Evolutionary conservation across 2,113 vertebrate genomes (phyloP), one percentile per base, ranked within the genome.

Genomic region (Irena cyanogastra): DNA sequence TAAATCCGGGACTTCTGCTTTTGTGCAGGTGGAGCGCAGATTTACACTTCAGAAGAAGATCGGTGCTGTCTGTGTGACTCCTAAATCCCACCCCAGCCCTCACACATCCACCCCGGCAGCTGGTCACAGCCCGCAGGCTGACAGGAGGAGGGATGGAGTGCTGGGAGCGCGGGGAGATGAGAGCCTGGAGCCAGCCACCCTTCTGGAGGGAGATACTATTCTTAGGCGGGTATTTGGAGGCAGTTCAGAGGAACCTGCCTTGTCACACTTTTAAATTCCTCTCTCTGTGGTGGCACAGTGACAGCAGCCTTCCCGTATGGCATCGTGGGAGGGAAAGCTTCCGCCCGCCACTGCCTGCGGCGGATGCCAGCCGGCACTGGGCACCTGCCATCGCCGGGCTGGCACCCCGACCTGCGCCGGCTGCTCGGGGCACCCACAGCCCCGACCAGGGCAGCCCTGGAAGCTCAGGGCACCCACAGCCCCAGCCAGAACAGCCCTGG

Each of bases 301-400:
- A 93, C 90, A 94, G 95, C 41, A 95, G 75, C 82, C 84, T 77
- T 24, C 45, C 91, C 70, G 31, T 82, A 84, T 83, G 94, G 95
- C 0, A 1, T n/a, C 3, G 78, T 94, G 95, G 92, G 92, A 93
- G 81, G 87, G 49, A 68, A 72, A 86, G 90, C 84, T 95, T 95
- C 96, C 77, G 66, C 90, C 85, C 0, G 85, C 44, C 93, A 6
- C 4, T 47, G 94, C 76, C 85, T 59, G 94, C 0, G 4, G 61
- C 5, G 37, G 94, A 37, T 54, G 30, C 90, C 89, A 79, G 26
- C 1, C 15, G 57, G 82, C 7, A 3, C 71, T 77, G 93, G 89
- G 72, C 10, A 6, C 37, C 86, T 88, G 94, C 93, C 89, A 90
- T 0, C 4, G 7, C 11, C 2, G 2, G 56, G 45, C 22, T 60